Evolutionary conservation across 1,140 invertebrate species (phyloP).

Genomic region (Spodoptera frugiperda): DNA sequence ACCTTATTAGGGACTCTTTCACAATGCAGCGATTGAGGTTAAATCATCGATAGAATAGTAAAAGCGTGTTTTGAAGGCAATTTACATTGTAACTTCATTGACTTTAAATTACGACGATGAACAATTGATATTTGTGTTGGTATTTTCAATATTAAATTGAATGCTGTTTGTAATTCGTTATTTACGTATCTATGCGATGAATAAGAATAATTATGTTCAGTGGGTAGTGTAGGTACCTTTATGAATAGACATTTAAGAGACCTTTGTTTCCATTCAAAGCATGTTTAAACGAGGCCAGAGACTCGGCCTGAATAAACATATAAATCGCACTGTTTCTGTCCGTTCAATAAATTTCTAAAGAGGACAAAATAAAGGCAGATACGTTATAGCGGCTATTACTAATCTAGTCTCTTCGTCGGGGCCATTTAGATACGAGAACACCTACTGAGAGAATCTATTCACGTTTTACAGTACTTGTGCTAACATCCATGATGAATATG

Average conservation of each 20-base stretch:
- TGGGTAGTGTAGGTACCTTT: neutral
- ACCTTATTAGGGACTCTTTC: constrained; percentile 35
- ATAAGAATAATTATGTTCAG: constrained; percentile 38
- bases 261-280: constrained; percentile 56
- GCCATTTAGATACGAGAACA: constrained; percentile 42
- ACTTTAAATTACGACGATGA: constrained; percentile 13
- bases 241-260: constrained; percentile 38
- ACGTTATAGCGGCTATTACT: constrained; percentile 64
- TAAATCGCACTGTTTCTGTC: constrained; percentile 67
- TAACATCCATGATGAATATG: constrained; percentile 24
- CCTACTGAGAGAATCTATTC: constrained; percentile 23
- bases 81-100: constrained; percentile 14
- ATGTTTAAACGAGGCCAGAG: constrained; percentile 59
- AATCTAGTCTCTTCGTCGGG: constrained; percentile 25
- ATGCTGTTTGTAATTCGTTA: constrained; percentile 32
- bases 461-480: constrained; percentile 1
- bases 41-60: constrained; percentile 42
- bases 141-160: constrained; percentile 20
- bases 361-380: constrained; percentile 67
- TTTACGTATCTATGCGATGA: constrained; percentile 15
- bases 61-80: constrained; percentile 36
- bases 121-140: constrained; percentile 34
- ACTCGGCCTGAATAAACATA: constrained; percentile 66
- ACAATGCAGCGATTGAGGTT: constrained; percentile 31
- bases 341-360: constrained; percentile 75